These are phyloP conservation scores for Synanthedon andrenaeformis DNA, from an alignment of 2,888 invertebrate species.

Conservation along the genomic window DNA sequence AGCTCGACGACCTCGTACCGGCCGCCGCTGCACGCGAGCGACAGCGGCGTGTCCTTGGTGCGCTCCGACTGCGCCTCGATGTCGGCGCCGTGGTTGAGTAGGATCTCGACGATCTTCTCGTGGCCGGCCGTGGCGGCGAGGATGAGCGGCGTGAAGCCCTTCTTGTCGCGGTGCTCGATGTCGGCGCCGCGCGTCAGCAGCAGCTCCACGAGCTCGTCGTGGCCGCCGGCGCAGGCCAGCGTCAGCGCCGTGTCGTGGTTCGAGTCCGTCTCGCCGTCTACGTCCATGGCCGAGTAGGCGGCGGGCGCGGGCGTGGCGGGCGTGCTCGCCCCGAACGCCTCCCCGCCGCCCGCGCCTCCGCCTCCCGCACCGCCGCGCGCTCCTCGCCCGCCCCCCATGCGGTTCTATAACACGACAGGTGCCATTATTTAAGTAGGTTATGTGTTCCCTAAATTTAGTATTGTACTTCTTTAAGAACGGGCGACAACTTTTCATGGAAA, in stretches of 20 bases:
- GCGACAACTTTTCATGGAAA: too few species aligned
- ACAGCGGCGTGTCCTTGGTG: constrained; percentile 98
- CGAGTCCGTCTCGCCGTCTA: constrained; percentile 98
- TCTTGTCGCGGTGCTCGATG: constrained; percentile 98
- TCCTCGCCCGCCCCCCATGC: constrained; percentile 17
- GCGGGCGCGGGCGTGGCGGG: constrained; percentile 58
- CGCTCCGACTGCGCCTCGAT: constrained; percentile 99
- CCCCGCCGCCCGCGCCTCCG: constrained; percentile 20
- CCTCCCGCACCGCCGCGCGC: constrained; percentile 20
- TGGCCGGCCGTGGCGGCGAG: constrained; percentile 95
- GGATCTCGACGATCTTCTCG: constrained; percentile 86
- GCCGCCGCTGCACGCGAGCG: constrained; percentile 97
- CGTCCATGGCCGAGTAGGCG: constrained; percentile 85
- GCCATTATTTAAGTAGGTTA: too few species aligned
- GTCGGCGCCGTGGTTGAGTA: constrained; percentile 94
- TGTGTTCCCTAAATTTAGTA: too few species aligned
- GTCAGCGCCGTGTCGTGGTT: constrained; percentile 99
- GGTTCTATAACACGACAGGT: not conserved
- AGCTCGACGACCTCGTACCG: constrained; percentile 96
- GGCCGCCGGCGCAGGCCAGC: constrained; percentile 96
- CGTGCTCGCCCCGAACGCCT: constrained; percentile 27
- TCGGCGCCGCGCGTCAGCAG: constrained; percentile 92
- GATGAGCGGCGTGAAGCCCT: constrained; percentile 97
- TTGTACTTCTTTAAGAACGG: too few species aligned
- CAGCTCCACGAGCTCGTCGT: constrained; percentile 94